These are phyloP conservation scores for Sinonovacula constricta DNA, from an alignment of 1,140 invertebrate species.

Conservation along the genomic window DNA sequence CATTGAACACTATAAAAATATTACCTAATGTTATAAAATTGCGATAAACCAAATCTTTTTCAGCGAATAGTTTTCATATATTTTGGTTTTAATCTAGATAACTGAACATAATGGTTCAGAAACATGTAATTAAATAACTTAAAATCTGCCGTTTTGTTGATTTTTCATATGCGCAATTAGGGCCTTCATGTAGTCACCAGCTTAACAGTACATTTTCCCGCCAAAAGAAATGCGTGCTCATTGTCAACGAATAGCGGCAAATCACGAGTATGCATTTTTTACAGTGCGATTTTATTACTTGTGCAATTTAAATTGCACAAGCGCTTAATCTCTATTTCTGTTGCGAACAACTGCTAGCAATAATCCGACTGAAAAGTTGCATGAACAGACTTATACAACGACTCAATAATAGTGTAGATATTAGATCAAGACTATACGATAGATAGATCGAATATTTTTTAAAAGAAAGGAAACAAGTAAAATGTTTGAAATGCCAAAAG, in stretches of 20 bases:
- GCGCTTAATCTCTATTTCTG: background rate
- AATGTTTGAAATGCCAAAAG: constrained; percentile 22
- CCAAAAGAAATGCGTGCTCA: too few species aligned
- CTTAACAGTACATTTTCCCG: too few species aligned
- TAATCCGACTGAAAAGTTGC: background rate
- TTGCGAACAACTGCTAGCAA: background rate
- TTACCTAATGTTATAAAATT: background rate
- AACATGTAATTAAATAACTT: background rate
- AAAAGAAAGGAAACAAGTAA: background rate
- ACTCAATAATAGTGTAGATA: background rate
- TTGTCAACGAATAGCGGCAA: too few species aligned
- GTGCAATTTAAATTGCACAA: too few species aligned
- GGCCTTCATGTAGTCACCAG: too few species aligned
- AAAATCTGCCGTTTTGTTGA: background rate
- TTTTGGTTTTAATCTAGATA: background rate
- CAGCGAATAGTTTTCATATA: background rate
- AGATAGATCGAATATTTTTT: background rate
- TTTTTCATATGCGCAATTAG: background rate
- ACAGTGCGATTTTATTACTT: too few species aligned
- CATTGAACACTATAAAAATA: background rate
- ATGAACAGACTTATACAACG: background rate
- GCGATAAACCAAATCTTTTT: background rate
- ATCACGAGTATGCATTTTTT: too few species aligned
- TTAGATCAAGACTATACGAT: background rate
- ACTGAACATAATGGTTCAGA: background rate